Percentiles rank a stretch among this genome's conserved stretches.
Conservation (phyloP, 2,888 invertebrate species). For the Carabus problematicus region DNA sequence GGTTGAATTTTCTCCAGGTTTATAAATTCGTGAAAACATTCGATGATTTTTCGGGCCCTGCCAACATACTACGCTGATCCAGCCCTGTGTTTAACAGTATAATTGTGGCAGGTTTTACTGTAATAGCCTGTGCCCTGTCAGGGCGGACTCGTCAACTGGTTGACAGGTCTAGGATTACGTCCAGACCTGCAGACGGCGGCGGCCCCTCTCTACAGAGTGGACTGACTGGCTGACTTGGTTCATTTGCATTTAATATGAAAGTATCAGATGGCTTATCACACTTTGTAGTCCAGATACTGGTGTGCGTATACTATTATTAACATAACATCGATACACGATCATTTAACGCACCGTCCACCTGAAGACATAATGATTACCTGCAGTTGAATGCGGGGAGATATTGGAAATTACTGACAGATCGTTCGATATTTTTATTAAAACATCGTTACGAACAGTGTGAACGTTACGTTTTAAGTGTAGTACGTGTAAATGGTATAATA, state of each 20-base stretch:
- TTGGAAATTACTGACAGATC: no score
- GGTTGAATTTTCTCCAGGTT: no score
- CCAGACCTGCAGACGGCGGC: slow-evolving; percentile 7
- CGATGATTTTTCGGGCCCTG: no score
- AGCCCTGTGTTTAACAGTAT: background rate
- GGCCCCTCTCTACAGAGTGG: background rate
- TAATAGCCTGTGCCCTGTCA: slow-evolving; percentile 15
- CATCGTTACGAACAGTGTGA: no score
- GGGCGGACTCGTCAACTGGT: slow-evolving; percentile 12
- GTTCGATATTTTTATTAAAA: no score
- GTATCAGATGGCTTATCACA: slow-evolving; percentile 15
- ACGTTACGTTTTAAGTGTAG: no score
- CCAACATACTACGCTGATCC: no score
- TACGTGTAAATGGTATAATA: no score
- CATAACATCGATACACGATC: background rate
- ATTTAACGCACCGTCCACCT: background rate
- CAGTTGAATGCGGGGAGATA: no score
- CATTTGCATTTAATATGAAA: slow-evolving; percentile 12
- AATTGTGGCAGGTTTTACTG: slow-evolving; percentile 3
- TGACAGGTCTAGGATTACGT: slow-evolving; percentile 36
- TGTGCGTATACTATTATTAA: slow-evolving; percentile 5
- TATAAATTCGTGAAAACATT: no score
- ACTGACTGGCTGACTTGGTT: background rate
- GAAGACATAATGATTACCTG: background rate
- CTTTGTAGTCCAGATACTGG: background rate